phyloP scores from a whole-genome alignment of 2,113 vertebrate genomes.

The Sylvicapra grimmia region DNA sequence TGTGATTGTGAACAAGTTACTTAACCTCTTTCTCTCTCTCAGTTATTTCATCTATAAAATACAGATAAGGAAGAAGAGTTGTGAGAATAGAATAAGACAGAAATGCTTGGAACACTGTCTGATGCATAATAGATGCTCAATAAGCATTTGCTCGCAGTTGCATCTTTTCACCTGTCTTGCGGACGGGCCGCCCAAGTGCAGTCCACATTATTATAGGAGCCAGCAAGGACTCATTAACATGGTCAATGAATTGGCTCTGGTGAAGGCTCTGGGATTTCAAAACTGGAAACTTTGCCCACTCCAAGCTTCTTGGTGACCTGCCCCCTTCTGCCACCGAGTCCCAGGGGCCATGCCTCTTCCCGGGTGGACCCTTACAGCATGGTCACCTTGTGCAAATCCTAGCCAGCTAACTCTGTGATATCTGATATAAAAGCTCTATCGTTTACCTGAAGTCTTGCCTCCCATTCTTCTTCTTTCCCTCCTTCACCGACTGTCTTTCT shows the following conservation, averaged over 20 bases:
- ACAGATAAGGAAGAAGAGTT: background rate
- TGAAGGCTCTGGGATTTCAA: background rate
- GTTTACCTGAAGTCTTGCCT: background rate
- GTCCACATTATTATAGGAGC: background rate
- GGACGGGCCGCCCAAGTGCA: accelerated
- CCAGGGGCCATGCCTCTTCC: background rate
- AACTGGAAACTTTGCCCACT: background rate
- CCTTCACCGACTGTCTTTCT: background rate
- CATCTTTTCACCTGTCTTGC: background rate
- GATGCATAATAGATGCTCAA: background rate
- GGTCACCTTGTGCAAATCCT: background rate
- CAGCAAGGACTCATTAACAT: background rate
- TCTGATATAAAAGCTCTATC: background rate
- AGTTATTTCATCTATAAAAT: background rate
- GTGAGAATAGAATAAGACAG: background rate
- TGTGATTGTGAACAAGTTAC: background rate
- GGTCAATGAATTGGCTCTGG: background rate
- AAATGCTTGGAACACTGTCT: background rate
- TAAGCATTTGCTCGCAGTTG: background rate
- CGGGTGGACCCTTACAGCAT: background rate
- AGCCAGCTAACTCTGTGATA: background rate
- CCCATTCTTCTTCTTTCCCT: background rate
- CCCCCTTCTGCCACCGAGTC: too few species aligned
- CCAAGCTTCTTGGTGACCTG: background rate
- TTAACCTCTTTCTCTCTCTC: background rate